Evolutionary conservation across 2,113 vertebrate genomes (phyloP).

Genomic region (Dryoscopus gambensis): DNA sequence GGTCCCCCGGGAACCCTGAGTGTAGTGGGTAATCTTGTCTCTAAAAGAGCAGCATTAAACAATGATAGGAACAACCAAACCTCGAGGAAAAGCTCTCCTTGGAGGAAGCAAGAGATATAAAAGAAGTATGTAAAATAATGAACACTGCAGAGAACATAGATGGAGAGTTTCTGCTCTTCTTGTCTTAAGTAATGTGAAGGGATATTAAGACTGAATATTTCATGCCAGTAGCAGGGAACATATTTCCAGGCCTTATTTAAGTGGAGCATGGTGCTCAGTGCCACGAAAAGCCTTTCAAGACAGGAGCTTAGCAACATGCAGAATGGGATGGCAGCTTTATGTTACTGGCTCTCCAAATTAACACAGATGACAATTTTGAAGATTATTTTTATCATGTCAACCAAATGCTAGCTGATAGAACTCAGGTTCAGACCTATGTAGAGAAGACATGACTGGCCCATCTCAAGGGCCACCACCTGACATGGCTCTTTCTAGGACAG

Average conservation of each 20-base stretch:
- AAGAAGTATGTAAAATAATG: background rate
- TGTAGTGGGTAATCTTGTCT: background rate
- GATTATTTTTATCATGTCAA: background rate
- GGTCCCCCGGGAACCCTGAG: background rate
- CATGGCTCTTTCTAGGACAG: background rate
- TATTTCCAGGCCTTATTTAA: background rate
- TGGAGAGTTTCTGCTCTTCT: background rate
- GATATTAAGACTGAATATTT: slow-evolving; percentile 23
- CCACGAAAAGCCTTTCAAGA: background rate
- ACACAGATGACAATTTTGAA: background rate
- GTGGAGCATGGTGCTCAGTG: background rate
- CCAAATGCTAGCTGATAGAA: background rate
- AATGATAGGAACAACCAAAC: background rate
- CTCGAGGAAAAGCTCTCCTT: background rate
- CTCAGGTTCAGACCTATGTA: background rate
- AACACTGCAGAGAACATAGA: background rate
- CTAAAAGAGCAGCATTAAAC: slow-evolving; percentile 6
- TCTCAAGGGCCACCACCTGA: background rate
- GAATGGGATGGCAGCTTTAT: background rate
- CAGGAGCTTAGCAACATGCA: background rate
- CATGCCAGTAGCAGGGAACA: background rate
- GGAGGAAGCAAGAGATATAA: background rate
- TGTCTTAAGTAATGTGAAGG: background rate
- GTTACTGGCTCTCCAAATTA: background rate
- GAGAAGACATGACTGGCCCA: background rate